Evolutionary conservation across 2,888 invertebrate species (phyloP), one percentile per base, ranked within the genome.

Genomic region (Drosophila niveifrons): DNA sequence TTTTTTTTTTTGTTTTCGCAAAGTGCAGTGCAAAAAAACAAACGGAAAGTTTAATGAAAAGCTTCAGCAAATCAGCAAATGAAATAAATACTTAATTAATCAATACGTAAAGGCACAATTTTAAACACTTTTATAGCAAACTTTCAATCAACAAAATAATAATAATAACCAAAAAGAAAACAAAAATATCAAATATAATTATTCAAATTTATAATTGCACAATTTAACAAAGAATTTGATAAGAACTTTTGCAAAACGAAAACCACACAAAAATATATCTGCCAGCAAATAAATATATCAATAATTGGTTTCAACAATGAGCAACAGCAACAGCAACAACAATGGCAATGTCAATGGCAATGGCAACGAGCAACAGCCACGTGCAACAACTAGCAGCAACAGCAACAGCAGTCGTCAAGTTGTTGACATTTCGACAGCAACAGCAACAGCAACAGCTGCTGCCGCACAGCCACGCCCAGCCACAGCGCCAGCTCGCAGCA

Each of bases 401-500:
- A 64, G 48, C 64, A 57, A 39, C 57, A 58, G 39, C 61, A 61
- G 9, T 41, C 66, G 73, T 10, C 66, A 77, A 44, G 59, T 66
- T 64, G 78, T 76, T 41, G 72, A 76, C 50, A 59, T 75, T 31
- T 50, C 56, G 13, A 34, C 64, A 39, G 23, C 80, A 41, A n/a
- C 68, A 48, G 9, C 56, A 18, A 18, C 55, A 34, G 28, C 68
- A 44, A 7, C 56, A 17, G 18, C 56, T 29, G 23, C 23, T 66
- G 47, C 56, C 28, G 18, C 56, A 9, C 66, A 39, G 50, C 47
- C 66, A 11, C 70, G 69, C 3, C 73, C 78, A 11, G 67, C 83
- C 11, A 76, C 73, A 13, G 78, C 81, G 7, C 88, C 74, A 11
- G 81, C 80, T 11, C 77, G 76, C 63, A 84, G 70, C 82, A 88